phyloP scores from a whole-genome alignment of 2,888 invertebrate genomes.

The Acronicta psi region DNA sequence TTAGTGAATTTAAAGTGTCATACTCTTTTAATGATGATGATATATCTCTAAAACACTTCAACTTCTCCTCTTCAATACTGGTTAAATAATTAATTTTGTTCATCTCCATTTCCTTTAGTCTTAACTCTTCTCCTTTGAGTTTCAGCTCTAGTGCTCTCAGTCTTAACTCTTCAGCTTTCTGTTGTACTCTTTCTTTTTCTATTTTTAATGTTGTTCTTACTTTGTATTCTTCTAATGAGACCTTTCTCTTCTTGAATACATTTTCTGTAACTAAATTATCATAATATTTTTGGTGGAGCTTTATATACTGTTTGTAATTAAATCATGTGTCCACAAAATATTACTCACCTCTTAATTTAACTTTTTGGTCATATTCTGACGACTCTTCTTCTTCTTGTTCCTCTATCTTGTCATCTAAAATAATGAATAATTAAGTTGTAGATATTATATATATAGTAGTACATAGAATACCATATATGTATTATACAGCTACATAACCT shows the following conservation, averaged over 20 bases:
- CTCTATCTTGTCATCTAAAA: slow-evolving; percentile 35
- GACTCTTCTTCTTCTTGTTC: slow-evolving; percentile 51
- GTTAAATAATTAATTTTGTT: slow-evolving; percentile 69
- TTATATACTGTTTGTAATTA: too few species aligned
- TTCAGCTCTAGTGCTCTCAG: slow-evolving; percentile 67
- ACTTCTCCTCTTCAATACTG: slow-evolving; percentile 67
- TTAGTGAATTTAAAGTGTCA: slow-evolving; percentile 34
- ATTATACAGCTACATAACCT: too few species aligned
- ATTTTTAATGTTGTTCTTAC: slow-evolving; percentile 59
- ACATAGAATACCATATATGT: too few species aligned
- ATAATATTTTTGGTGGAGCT: neutral
- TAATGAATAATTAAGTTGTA: neutral
- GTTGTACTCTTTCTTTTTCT: slow-evolving; percentile 64
- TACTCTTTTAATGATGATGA: slow-evolving; percentile 66
- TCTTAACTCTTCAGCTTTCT: slow-evolving; percentile 67
- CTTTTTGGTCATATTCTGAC: slow-evolving; percentile 45
- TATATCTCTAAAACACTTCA: slow-evolving; percentile 69
- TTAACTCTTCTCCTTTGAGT: slow-evolving; percentile 67
- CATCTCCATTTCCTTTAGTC: slow-evolving; percentile 68
- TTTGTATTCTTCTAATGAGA: slow-evolving; percentile 63
- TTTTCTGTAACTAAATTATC: slow-evolving; percentile 36
- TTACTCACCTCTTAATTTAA: slow-evolving; percentile 44
- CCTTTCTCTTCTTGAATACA: slow-evolving; percentile 45
- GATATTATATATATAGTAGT: neutral
- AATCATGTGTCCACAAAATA: neutral